A percentile compares a stretch with the other conserved stretches of the same genome.
Evolutionary conservation across 2,797 vertebrate species (phyloP).

Genomic region (Sternarchorhynchus goeldii): DNA sequence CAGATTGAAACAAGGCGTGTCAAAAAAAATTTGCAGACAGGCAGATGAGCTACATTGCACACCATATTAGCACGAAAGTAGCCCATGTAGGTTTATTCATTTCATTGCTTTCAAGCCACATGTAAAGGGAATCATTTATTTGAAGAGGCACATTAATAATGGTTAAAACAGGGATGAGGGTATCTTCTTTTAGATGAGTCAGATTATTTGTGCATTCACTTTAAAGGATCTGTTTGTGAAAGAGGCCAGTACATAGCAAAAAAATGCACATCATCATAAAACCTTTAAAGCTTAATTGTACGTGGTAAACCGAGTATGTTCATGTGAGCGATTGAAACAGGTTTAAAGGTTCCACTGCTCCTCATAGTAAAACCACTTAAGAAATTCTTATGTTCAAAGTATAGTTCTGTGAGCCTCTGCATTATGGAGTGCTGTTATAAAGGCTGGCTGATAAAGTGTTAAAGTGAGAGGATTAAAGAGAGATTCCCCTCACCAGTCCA

Average conservation of each 20-base stretch:
- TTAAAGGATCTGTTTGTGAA: not conserved
- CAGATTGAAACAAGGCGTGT: not conserved
- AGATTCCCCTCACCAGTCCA: slow-evolving; percentile 64
- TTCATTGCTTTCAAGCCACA: not conserved
- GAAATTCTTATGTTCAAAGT: not conserved
- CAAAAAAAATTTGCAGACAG: not conserved
- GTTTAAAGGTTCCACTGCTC: not conserved
- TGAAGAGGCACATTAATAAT: not conserved
- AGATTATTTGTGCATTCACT: not conserved
- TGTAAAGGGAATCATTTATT: not conserved
- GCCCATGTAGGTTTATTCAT: not conserved
- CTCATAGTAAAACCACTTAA: not conserved
- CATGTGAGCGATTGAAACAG: not conserved
- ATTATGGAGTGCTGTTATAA: not conserved
- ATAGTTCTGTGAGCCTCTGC: not conserved
- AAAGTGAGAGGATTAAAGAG: not conserved
- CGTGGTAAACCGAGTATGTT: not conserved
- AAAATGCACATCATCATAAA: not conserved
- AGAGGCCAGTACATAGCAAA: not conserved
- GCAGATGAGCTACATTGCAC: not conserved
- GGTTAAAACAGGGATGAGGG: not conserved
- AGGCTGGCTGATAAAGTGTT: not conserved
- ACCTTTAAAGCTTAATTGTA: not conserved
- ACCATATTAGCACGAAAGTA: not conserved
- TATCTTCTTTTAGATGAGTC: not conserved